Evolutionary conservation across 2,113 vertebrate species (phyloP).

Genomic region (Acrocephalus arundinaceus): DNA sequence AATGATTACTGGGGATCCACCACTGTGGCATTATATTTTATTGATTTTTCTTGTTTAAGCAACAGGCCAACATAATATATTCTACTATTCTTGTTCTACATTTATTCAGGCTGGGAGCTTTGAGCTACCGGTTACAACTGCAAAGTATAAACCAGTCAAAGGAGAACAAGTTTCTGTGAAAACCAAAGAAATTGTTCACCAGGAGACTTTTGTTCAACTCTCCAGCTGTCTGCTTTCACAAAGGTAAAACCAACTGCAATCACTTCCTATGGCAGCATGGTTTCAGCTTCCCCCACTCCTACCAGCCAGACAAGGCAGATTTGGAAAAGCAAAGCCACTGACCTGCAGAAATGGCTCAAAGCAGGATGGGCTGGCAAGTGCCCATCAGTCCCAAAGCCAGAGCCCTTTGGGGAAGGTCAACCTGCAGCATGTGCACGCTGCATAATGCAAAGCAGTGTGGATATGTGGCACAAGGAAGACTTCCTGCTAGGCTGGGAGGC

Average conservation of each 20-base stretch:
- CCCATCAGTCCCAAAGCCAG: background rate
- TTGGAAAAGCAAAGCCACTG: background rate
- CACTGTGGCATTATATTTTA: slow-evolving; percentile 16
- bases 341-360: background rate
- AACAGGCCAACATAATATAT: background rate
- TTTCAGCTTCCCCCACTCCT: background rate
- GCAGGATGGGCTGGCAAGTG: background rate
- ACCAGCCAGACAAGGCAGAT: background rate
- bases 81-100: background rate
- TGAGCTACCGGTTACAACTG: slow-evolving; percentile 4
- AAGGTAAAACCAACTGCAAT: background rate
- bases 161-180: background rate
- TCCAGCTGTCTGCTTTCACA: background rate
- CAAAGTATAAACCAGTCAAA: background rate
- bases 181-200: slow-evolving; percentile 11
- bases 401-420: background rate
- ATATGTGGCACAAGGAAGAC: background rate
- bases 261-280: background rate
- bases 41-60: slow-evolving; percentile 17
- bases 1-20: slow-evolving; percentile 13
- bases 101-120: slow-evolving; percentile 13
- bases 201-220: background rate
- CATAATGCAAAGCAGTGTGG: background rate
- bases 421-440: background rate
- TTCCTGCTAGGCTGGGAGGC: background rate